phyloP scores from a whole-genome alignment of 1,140 invertebrate species.

The Drosophila bocki region DNA sequence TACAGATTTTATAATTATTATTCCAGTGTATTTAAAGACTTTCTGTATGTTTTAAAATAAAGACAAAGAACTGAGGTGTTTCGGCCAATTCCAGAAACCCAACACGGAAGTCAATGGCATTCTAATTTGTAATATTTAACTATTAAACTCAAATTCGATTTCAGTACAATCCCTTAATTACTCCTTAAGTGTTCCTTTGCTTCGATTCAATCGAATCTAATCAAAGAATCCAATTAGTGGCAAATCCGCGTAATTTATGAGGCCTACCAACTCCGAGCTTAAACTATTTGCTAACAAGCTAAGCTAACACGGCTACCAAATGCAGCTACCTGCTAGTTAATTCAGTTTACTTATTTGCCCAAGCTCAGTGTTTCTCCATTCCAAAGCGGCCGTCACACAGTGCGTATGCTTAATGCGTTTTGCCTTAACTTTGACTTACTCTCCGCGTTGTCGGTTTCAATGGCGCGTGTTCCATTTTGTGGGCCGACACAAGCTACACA shows the following conservation, averaged over 20 bases:
- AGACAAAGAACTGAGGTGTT: not conserved
- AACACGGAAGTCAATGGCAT: not conserved
- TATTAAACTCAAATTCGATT: not conserved
- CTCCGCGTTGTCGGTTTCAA: slow-evolving; percentile 47
- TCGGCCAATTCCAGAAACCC: not conserved
- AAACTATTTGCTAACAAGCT: slow-evolving; percentile 73
- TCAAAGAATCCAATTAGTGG: slow-evolving; percentile 58
- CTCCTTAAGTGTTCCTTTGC: not conserved
- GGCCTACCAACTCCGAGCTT: slow-evolving; percentile 18
- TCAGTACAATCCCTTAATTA: slow-evolving; percentile 6
- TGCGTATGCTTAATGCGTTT: slow-evolving; percentile 73
- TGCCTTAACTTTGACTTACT: slow-evolving; percentile 50
- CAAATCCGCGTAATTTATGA: slow-evolving; percentile 54
- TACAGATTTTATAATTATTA: too few species aligned
- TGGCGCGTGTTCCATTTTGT: slow-evolving; percentile 71
- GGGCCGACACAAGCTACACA: slow-evolving; percentile 54
- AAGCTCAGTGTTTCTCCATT: slow-evolving; percentile 34
- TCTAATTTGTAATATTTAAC: not conserved
- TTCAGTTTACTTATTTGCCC: slow-evolving; percentile 54
- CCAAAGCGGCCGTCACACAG: slow-evolving; percentile 56
- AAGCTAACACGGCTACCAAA: slow-evolving; percentile 60
- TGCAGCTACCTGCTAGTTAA: slow-evolving; percentile 58
- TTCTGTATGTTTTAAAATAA: not conserved
- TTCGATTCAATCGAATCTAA: not conserved
- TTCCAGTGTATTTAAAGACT: not conserved